Percentiles rank a stretch among this genome's conserved stretches.
phyloP scores from a whole-genome alignment of 2,113 vertebrate genomes.

The Python bivittatus region DNA sequence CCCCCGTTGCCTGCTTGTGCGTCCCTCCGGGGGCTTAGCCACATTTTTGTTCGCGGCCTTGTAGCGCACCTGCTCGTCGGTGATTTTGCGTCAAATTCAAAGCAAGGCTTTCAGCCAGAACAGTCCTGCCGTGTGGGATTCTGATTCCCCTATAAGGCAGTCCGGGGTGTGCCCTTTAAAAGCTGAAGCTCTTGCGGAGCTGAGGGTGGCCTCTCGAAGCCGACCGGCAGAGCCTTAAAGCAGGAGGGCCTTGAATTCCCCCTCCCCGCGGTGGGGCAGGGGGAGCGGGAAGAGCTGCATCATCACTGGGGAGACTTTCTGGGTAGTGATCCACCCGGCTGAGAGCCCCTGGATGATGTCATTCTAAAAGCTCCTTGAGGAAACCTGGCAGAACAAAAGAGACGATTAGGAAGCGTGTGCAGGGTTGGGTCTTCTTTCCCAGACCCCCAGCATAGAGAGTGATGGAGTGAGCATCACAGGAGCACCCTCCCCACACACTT shows the following conservation, averaged over 20 bases:
- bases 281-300: neutral
- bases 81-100: too few relatives aligned
- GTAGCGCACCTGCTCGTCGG: too few relatives aligned
- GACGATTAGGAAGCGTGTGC: neutral
- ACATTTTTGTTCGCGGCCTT: too few relatives aligned
- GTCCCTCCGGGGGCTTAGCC: neutral
- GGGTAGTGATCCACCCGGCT: neutral
- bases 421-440: neutral
- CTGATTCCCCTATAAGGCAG: too few relatives aligned
- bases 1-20: neutral
- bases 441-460: neutral
- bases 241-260: neutral
- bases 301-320: neutral
- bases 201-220: neutral
- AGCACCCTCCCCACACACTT: neutral
- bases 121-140: too few relatives aligned
- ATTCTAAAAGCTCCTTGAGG: neutral
- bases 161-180: neutral
- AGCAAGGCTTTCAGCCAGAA: too few relatives aligned
- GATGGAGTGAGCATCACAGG: neutral
- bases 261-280: neutral
- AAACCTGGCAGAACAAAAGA: neutral
- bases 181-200: neutral
- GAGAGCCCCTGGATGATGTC: neutral
- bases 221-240: neutral